Percentiles rank a stretch among this genome's conserved stretches.
Conservation (phyloP, 2,797 vertebrate genomes). For the Hephaestus fuliginosus region DNA sequence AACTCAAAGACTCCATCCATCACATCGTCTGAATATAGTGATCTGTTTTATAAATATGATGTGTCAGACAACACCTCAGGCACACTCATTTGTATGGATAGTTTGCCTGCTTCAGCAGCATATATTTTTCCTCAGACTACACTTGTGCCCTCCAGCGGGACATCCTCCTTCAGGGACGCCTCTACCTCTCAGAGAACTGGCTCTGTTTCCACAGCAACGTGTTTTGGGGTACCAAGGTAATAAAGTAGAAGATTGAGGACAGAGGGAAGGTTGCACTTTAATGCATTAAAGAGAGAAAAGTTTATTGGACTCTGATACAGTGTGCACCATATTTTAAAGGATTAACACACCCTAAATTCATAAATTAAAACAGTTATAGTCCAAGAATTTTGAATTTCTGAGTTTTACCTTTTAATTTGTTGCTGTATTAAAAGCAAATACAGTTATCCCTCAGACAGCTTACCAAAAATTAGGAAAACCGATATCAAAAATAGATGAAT, state of each 20-base stretch:
- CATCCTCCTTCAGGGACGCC: conserved; percentile 93
- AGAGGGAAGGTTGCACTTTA: background rate
- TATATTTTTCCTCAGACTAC: conserved; percentile 85
- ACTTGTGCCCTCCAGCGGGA: conserved; percentile 95
- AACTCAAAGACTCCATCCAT: background rate
- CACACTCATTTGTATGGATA: background rate
- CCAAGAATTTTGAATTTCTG: background rate
- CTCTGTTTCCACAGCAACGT: conserved; percentile 98
- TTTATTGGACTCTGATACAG: too few relatives aligned
- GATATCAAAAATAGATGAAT: background rate
- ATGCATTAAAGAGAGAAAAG: background rate
- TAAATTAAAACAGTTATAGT: background rate
- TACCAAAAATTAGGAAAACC: background rate
- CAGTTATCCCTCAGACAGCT: background rate
- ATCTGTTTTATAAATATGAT: conserved; percentile 1
- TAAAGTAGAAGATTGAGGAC: background rate
- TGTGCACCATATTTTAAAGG: background rate
- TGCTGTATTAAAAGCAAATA: background rate
- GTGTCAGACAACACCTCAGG: background rate
- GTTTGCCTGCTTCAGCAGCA: background rate
- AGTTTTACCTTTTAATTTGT: background rate
- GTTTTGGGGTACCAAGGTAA: conserved; percentile 94
- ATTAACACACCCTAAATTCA: background rate
- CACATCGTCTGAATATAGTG: background rate
- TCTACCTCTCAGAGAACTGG: conserved; percentile 94